Conservation (phyloP, 2,888 invertebrate genomes). For the Frankliniella intonsa region DNA sequence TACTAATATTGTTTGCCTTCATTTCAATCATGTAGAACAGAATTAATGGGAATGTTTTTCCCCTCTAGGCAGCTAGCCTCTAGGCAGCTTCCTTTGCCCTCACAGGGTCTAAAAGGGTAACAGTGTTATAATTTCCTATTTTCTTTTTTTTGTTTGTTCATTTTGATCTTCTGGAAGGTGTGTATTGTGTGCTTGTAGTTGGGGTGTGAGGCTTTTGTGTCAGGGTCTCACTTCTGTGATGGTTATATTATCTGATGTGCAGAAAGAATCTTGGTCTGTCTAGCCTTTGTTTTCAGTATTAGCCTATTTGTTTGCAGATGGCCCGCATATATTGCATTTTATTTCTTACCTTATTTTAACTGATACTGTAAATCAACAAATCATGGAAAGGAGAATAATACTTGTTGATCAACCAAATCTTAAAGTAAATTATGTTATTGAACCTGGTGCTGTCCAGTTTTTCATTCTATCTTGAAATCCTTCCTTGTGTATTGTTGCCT, state of each 20-base stretch:
- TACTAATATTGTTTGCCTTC: neutral
- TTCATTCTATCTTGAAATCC: neutral
- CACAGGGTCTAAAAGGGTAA: conserved; percentile 22
- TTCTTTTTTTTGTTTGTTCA: too few relatives aligned
- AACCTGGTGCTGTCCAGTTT: neutral
- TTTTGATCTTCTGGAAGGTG: neutral
- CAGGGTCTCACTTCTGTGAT: conserved; percentile 22
- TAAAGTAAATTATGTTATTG: neutral
- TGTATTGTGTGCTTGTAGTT: conserved; percentile 1
- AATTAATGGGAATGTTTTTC: neutral
- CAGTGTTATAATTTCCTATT: conserved; percentile 11
- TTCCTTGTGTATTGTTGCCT: neutral
- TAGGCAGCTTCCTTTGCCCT: neutral
- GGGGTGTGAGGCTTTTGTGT: conserved; percentile 4
- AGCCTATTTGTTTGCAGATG: neutral
- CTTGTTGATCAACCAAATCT: too few relatives aligned
- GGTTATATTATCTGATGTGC: conserved; percentile 2
- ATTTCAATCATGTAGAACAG: neutral
- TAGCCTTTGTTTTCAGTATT: neutral
- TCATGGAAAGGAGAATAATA: too few relatives aligned
- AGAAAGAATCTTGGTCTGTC: neutral
- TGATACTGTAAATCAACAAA: neutral
- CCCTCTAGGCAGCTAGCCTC: conserved; percentile 6
- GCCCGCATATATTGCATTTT: neutral
- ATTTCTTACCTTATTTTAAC: neutral